Conservation (phyloP, 2,888 invertebrate species). For the Aleiodes alternator region DNA sequence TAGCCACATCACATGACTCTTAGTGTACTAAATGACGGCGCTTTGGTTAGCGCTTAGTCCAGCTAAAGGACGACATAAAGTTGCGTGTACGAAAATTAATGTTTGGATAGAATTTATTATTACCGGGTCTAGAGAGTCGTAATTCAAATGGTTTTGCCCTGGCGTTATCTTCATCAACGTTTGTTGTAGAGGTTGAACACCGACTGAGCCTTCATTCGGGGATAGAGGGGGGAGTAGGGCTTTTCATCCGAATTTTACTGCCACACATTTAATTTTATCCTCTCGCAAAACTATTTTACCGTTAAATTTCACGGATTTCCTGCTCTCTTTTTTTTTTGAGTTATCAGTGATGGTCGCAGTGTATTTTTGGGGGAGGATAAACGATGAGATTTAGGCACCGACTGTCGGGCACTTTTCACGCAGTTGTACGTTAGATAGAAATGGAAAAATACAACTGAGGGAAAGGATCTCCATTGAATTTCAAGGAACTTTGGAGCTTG, state of each 20-base stretch:
- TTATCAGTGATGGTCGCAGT: slow-evolving; percentile 28
- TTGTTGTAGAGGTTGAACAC: slow-evolving; percentile 41
- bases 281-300: too few relatives aligned
- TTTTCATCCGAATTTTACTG: slow-evolving; percentile 7
- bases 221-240: background rate
- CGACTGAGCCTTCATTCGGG: slow-evolving; percentile 46
- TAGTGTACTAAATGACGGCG: slow-evolving; percentile 73
- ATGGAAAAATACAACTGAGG: slow-evolving; percentile 26
- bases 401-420: slow-evolving; percentile 26
- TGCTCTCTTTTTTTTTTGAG: slow-evolving; percentile 18
- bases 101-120: slow-evolving; percentile 75
- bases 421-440: background rate
- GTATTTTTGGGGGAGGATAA: background rate
- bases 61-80: slow-evolving; percentile 74
- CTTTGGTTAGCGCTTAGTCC: slow-evolving; percentile 70
- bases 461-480: slow-evolving; percentile 31
- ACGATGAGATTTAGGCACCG: background rate
- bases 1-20: slow-evolving; percentile 68
- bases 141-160: slow-evolving; percentile 70
- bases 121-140: slow-evolving; percentile 69
- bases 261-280: too few relatives aligned
- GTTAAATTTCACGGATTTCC: background rate
- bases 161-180: slow-evolving; percentile 75
- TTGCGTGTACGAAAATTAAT: slow-evolving; percentile 75
- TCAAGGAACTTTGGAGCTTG: slow-evolving; percentile 5